Conservation (phyloP, 2,888 invertebrate species). For the Cheilosia vulpina region DNA sequence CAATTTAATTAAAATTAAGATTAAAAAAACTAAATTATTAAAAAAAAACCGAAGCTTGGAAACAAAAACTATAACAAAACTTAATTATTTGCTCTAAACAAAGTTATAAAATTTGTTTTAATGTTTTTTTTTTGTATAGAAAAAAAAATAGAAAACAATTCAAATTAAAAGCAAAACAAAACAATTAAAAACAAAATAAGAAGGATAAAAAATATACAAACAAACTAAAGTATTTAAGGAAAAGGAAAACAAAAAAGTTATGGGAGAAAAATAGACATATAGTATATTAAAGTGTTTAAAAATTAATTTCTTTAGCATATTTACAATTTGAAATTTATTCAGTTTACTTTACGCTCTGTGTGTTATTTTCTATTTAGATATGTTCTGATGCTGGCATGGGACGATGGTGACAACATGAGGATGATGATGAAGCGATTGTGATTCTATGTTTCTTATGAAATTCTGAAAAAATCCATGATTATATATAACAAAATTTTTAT, state of each 20-base stretch:
- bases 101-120: constrained; percentile 72
- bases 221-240: constrained; percentile 37
- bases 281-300: constrained; percentile 21
- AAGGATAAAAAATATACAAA: constrained; percentile 55
- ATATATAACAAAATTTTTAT: constrained; percentile 32
- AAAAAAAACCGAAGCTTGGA: constrained; percentile 32
- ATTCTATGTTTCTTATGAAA: constrained; percentile 44
- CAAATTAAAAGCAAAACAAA: constrained; percentile 72
- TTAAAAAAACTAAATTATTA: constrained; percentile 59
- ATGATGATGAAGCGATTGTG: constrained; percentile 72
- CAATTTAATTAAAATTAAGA: constrained; percentile 19
- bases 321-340: constrained; percentile 56
- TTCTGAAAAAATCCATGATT: constrained; percentile 70
- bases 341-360: constrained; percentile 68
- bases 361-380: constrained; percentile 69
- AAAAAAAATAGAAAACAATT: constrained; percentile 44
- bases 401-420: constrained; percentile 66
- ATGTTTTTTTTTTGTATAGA: constrained; percentile 28
- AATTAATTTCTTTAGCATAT: constrained; percentile 63
- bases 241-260: constrained; percentile 39
- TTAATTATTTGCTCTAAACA: constrained; percentile 68
- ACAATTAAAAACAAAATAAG: constrained; percentile 61
- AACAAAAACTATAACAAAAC: constrained; percentile 44
- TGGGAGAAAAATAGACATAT: constrained; percentile 28
- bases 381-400: constrained; percentile 68